These are phyloP conservation scores for Sinocyclocheilus anophthalmus DNA, from an alignment of 2,113 vertebrate species.

Conservation along the genomic window DNA sequence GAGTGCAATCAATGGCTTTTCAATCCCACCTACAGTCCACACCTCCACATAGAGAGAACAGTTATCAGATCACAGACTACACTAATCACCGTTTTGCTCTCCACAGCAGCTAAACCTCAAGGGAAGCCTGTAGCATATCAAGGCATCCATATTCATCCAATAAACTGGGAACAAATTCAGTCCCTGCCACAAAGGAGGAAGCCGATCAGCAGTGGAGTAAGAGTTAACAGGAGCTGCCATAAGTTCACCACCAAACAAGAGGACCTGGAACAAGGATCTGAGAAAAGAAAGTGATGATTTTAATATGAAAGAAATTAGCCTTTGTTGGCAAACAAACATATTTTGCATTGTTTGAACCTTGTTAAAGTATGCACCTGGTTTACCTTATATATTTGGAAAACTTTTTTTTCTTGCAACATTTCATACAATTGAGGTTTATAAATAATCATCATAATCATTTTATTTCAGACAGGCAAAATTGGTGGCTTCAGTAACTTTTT, in stretches of 20 bases:
- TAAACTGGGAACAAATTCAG: conserved; percentile 45
- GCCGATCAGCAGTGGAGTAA: conserved; percentile 85
- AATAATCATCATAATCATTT: not conserved
- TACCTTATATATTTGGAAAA: too few species aligned
- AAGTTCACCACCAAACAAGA: conserved; percentile 81
- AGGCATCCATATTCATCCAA: not conserved
- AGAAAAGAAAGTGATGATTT: not conserved
- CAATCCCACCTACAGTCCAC: conserved; percentile 21
- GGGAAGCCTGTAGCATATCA: conserved; percentile 26
- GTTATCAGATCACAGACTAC: not conserved
- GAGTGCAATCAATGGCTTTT: conserved; percentile 60
- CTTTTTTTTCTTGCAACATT: too few species aligned
- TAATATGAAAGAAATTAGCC: not conserved
- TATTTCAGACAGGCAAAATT: not conserved
- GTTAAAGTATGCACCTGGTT: not conserved
- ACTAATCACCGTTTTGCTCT: not conserved
- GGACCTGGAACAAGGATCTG: conserved; percentile 93
- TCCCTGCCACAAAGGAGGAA: conserved; percentile 82
- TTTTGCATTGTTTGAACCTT: not conserved
- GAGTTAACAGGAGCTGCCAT: conserved; percentile 85
- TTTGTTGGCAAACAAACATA: not conserved
- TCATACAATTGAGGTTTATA: not conserved
- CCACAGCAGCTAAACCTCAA: conserved; percentile 32
- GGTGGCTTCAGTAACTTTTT: not conserved
- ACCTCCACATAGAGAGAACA: conserved; percentile 13